phyloP scores from a whole-genome alignment of 2,113 vertebrate species.

The Orientallactaga bullata region DNA sequence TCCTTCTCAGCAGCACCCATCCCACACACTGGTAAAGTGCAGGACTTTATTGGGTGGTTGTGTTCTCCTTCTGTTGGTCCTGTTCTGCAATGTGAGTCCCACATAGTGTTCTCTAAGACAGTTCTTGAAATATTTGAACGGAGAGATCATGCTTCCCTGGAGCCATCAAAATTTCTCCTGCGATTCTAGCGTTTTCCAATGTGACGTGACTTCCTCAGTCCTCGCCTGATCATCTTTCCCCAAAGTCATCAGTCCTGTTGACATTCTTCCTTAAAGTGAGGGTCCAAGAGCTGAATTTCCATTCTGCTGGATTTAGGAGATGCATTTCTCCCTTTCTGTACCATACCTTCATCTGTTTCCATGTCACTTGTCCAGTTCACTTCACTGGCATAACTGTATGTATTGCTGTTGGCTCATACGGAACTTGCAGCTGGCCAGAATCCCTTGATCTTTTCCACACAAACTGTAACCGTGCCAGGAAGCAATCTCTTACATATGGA shows the following conservation, averaged over 20 bases:
- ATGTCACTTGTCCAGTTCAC: background rate
- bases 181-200: background rate
- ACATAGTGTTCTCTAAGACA: background rate
- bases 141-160: background rate
- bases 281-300: background rate
- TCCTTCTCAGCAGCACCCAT: background rate
- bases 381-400: background rate
- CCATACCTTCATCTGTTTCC: no score
- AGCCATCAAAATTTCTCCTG: background rate
- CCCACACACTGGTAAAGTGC: background rate
- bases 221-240: background rate
- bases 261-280: background rate
- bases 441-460: background rate
- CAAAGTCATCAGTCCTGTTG: background rate
- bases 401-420: background rate
- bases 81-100: background rate
- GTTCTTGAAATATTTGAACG: conserved; percentile 17
- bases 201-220: background rate
- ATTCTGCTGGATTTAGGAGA: background rate
- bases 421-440: background rate
- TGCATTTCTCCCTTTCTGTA: background rate
- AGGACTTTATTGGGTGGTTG: background rate
- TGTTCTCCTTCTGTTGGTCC: background rate
- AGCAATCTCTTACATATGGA: background rate
- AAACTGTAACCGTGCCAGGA: background rate